Base-by-base conservation (phyloP, 2,888 invertebrate species). In the Dynastes hyllus region DNA sequence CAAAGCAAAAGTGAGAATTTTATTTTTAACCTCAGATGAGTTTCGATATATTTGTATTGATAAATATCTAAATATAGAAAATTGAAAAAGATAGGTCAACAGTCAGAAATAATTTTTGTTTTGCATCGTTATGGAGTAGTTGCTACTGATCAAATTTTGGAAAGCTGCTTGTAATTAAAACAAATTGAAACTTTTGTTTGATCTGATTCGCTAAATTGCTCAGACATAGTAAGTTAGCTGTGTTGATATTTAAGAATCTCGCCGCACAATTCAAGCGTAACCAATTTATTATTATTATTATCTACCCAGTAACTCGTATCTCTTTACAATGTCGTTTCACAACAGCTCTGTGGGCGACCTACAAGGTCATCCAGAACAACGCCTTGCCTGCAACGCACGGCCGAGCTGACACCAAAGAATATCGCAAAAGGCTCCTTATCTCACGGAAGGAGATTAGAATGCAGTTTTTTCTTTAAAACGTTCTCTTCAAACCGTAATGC, bases 371-470 rank as follows among this genome's bases (percentile, higher is more conserved):
- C 22, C 5, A 32, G 63, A 32, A 29, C 55, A 55, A 55, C 55
- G 27, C 61, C 27, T 61, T 61, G 22, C 22, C 22, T 27, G 29
- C 27, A 63, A 45, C 45, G 11, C 45, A 8, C 45, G 45, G 8
- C 45, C 45, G 29, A 63, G 29, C 63, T 32, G 29, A 63, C 29
- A 29, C 22, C 32, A 29, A 4, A 29, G 63, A 32, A 32, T n/a
- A 22, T 55, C n/a, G 55, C 22, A n/a, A 55, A 55, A 55, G 55
- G 55, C 11, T 37, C 32, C 53, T 63, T 63, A 63, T 63, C 63
- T 29, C 6, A 13, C 63, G 63, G 63, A 63, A 63, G 32, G 11
- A 32, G 32, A 63, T 9, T 63, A 16, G n/a, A 40, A 40, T 40
- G 40, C 40, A 40, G 8, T 2, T 45, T 45, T 45, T 45, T 11